Evolutionary conservation across 2,888 invertebrate species (phyloP).

Genomic region (Mythimna albipuncta): DNA sequence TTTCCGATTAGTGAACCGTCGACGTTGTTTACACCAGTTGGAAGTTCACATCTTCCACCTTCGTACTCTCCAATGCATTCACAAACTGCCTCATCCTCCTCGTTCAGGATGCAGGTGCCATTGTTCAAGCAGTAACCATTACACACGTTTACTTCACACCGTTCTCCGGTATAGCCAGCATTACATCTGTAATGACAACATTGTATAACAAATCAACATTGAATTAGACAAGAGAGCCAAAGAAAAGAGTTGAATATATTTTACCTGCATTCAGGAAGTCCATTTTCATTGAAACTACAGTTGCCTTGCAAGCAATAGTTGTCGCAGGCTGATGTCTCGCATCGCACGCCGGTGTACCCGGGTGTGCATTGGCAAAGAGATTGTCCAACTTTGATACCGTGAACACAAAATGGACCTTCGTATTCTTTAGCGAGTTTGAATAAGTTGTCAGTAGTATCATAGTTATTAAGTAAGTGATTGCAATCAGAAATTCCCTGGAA

Average conservation of each 20-base stretch:
- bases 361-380: neutral
- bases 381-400: neutral
- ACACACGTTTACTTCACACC: constrained; percentile 3
- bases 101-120: neutral
- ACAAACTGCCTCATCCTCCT: neutral
- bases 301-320: neutral
- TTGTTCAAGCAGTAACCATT: neutral
- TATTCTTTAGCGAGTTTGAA: neutral
- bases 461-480: no score
- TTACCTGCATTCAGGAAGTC: neutral
- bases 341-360: neutral
- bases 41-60: neutral
- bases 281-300: neutral
- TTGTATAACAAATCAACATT: neutral
- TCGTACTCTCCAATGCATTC: neutral
- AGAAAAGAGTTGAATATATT: neutral
- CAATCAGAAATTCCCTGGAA: neutral
- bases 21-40: neutral
- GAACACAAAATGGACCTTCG: neutral
- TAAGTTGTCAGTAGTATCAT: neutral
- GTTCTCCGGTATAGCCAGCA: neutral
- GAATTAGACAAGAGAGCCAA: neutral
- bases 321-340: neutral
- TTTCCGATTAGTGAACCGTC: neutral
- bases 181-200: neutral